phyloP scores from a whole-genome alignment of 2,797 vertebrate species.

The Periophthalmus magnuspinnatus region DNA sequence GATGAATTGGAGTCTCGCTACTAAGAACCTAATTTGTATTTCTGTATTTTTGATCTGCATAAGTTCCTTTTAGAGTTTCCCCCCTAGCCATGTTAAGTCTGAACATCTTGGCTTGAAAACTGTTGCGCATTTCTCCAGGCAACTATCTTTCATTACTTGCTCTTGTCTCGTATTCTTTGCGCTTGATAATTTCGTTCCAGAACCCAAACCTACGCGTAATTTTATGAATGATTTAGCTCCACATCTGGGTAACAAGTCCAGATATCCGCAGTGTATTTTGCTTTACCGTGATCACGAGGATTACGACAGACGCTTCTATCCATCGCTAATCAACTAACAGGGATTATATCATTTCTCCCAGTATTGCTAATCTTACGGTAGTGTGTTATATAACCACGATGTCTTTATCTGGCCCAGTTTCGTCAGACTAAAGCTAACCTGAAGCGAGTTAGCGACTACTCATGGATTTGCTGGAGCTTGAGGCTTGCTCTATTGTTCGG shows the following conservation, averaged over 20 bases:
- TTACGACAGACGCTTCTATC: constrained; percentile 18
- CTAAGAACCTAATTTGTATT: constrained; percentile 5
- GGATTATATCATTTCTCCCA: constrained; percentile 34
- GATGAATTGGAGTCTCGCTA: not conserved
- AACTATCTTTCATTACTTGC: not conserved
- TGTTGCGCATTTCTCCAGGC: not conserved
- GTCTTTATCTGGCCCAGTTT: constrained; percentile 21
- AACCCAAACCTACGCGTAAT: not conserved
- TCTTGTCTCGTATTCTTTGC: not conserved
- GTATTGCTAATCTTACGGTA: constrained; percentile 32
- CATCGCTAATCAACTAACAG: constrained; percentile 34
- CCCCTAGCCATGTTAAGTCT: constrained; percentile 6
- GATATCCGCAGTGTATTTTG: not conserved
- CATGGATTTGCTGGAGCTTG: constrained; percentile 34
- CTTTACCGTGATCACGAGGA: not conserved
- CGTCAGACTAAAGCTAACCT: constrained; percentile 43
- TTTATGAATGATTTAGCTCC: not conserved
- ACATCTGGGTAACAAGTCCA: constrained; percentile 6
- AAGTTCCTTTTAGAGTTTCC: constrained; percentile 1
- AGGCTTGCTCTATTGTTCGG: constrained; percentile 59
- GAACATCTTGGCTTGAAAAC: not conserved
- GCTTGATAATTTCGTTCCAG: not conserved
- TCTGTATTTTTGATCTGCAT: constrained; percentile 8
- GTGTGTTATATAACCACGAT: constrained; percentile 43
- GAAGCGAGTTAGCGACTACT: constrained; percentile 36